Evolutionary conservation across 2,113 vertebrate species (phyloP).

Genomic region (Mystacornis crossleyi): DNA sequence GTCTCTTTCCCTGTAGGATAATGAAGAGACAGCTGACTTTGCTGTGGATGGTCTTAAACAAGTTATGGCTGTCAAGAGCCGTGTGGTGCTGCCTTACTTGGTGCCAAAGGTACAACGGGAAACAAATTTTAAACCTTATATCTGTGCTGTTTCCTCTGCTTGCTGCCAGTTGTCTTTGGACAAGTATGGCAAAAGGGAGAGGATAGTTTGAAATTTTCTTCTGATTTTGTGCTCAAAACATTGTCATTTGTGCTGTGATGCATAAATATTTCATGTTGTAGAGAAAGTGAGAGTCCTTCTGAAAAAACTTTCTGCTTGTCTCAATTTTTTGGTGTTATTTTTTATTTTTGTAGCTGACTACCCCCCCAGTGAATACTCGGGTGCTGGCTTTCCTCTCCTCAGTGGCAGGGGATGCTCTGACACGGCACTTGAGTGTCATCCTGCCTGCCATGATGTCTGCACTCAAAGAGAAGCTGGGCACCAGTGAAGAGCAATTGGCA

Average conservation of each 20-base stretch:
- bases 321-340: not conserved
- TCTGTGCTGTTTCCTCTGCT: not conserved
- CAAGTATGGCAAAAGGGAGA: not conserved
- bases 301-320: not conserved
- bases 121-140: not conserved
- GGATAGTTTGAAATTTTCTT: not conserved
- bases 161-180: not conserved
- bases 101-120: constrained; percentile 88
- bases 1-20: constrained; percentile 76
- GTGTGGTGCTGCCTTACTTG: constrained; percentile 95
- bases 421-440: constrained; percentile 92
- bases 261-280: not conserved
- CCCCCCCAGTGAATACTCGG: constrained; percentile 91
- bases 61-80: constrained; percentile 98
- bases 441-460: constrained; percentile 93
- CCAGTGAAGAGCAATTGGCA: constrained; percentile 87
- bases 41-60: constrained; percentile 97
- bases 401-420: constrained; percentile 94
- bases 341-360: constrained; percentile 80
- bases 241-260: not conserved
- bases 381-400: constrained; percentile 96
- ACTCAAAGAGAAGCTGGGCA: constrained; percentile 90
- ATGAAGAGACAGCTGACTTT: constrained; percentile 87
- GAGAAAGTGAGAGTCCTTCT: not conserved
- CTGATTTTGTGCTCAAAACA: not conserved